phyloP scores from a whole-genome alignment of 1,140 invertebrate species.

The Hyles vespertilio region DNA sequence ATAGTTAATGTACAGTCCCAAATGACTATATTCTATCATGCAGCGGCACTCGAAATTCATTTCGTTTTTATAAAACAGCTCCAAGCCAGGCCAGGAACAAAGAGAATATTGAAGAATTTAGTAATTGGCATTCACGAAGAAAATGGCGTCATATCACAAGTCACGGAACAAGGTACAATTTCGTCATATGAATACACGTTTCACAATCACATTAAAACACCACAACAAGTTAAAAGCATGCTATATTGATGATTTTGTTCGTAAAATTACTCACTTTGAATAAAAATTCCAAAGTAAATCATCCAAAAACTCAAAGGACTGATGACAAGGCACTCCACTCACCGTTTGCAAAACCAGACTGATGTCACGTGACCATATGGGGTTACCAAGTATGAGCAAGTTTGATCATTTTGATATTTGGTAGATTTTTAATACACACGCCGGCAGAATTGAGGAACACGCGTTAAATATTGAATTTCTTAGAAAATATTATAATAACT shows the following conservation, averaged over 20 bases:
- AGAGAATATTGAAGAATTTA: conserved; percentile 66
- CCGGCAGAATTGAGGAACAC: no score
- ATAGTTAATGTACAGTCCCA: conserved; percentile 4
- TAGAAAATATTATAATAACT: no score
- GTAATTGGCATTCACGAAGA: conserved; percentile 75
- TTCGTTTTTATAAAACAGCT: conserved; percentile 10
- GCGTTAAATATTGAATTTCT: no score
- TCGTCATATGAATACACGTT: conserved; percentile 63
- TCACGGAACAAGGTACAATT: conserved; percentile 73
- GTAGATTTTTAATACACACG: not conserved
- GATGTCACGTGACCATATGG: conserved; percentile 64
- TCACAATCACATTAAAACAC: conserved; percentile 54
- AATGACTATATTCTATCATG: conserved; percentile 16
- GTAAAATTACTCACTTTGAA: conserved; percentile 72
- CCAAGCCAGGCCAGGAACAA: conserved; percentile 32
- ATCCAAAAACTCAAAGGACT: conserved; percentile 74
- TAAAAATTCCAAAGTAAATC: conserved; percentile 75
- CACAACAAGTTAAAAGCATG: conserved; percentile 46
- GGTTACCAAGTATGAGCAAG: conserved; percentile 32
- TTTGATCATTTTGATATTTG: not conserved
- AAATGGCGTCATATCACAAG: conserved; percentile 76
- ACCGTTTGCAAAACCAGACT: conserved; percentile 76
- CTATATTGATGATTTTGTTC: conserved; percentile 51
- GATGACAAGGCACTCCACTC: conserved; percentile 77
- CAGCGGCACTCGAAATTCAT: conserved; percentile 19